Base-by-base conservation (phyloP, 2,888 invertebrate species). In the Ormia ochracea region DNA sequence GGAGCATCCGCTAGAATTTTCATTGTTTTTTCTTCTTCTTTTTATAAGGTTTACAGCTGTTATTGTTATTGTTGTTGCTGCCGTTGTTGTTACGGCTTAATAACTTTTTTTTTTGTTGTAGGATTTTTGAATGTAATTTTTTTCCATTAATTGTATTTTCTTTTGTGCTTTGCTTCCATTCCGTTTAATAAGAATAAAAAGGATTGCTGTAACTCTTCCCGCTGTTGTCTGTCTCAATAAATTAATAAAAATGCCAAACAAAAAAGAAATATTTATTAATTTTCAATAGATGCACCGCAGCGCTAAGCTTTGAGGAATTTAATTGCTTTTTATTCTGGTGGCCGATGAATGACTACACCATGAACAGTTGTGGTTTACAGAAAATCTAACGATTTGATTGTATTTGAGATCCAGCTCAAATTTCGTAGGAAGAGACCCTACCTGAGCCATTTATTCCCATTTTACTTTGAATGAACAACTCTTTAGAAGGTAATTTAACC, bases 111-210 rank as follows among this genome's bases (percentile, higher is more conserved):
- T 52, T 36, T 72, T 41, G 36, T 38, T 52, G 36, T 31, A 43
- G 33, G 43, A 33, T 68, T 61, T 54, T 75, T 75, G 43, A 61
- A 75, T 68, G 36, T 75, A 68, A 75, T 68, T 75, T n/a, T n/a
- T n/a, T 61, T 61, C 66, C 48, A 50, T 74, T 59, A 66, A 66
- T 50, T 48, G 23, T 54, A 17, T 59, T 48, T 61, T 31, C 41
- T 23, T 45, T 48, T n/a, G 9, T 66, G 41, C 17, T 26, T 1
- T 23, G 21, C n/a, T 28, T 12, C 3, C 23, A 50, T 38, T 26
- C 14, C n/a, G 41, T 74, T 58, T 4, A 23, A n/a, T 23, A 23
- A 48, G n/a, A n/a, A n/a, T n/a, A n/a, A 66, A 58, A 66, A 66
- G 66, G 50, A 48, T 74, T 54, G 52, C 5, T 3, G 0, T 45